These are phyloP conservation scores for Ahaetulla prasina DNA, from an alignment of 2,113 vertebrate genomes.

Conservation along the genomic window DNA sequence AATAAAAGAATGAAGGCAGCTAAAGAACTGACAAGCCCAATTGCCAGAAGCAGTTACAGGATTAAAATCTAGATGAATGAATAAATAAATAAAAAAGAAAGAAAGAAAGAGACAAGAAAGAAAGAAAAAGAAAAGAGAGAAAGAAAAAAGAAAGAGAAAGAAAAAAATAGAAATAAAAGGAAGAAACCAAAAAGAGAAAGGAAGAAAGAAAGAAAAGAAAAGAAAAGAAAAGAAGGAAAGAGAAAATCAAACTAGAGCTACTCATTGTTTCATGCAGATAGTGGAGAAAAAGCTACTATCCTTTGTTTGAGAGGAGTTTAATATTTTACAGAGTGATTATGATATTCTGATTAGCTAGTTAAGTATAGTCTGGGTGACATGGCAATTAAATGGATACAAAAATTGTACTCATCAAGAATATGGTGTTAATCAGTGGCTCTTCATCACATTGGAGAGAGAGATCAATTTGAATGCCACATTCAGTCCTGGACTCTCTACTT, in stretches of 20 bases:
- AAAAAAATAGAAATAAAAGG: no score
- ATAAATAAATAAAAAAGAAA: not conserved
- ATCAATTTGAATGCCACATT: not conserved
- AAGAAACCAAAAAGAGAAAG: no score
- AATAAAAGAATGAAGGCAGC: not conserved
- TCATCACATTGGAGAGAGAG: not conserved
- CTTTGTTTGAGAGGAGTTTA: not conserved
- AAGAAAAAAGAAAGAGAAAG: not conserved
- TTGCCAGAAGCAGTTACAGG: not conserved
- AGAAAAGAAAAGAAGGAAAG: fast-evolving
- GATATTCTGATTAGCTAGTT: not conserved
- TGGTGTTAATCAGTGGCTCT: not conserved
- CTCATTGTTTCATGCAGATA: not conserved
- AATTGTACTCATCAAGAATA: not conserved
- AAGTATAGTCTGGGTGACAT: not conserved
- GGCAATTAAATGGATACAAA: not conserved
- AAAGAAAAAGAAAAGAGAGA: not conserved
- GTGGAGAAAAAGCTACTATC: not conserved
- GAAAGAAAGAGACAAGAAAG: not conserved
- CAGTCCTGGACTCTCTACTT: not conserved
- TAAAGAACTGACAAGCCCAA: not conserved
- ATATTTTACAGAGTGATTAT: not conserved
- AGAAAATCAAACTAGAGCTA: not conserved
- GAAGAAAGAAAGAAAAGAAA: not conserved
- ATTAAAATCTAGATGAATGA: not conserved